phyloP scores from a whole-genome alignment of 1,140 invertebrate genomes.

The Laupala kohalensis region DNA sequence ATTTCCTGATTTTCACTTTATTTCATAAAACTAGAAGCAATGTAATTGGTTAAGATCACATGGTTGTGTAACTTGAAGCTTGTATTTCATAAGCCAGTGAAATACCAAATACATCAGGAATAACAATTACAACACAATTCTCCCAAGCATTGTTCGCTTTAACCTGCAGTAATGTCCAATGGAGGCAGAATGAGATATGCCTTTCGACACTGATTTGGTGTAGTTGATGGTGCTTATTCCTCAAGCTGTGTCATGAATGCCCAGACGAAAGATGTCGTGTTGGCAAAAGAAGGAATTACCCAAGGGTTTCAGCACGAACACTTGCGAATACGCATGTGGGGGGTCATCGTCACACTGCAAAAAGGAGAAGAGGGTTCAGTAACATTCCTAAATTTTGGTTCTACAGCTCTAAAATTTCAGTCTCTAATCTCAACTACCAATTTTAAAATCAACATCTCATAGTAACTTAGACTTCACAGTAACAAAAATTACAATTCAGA shows the following conservation, averaged over 20 bases:
- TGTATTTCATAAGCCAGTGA: no score
- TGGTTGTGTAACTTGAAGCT: not conserved
- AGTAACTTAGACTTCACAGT: no score
- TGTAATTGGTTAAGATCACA: not conserved
- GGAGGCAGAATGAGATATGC: not conserved
- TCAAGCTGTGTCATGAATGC: constrained; percentile 70
- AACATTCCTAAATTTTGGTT: no score
- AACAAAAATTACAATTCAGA: no score
- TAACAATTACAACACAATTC: not conserved
- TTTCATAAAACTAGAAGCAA: not conserved
- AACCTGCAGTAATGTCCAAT: not conserved
- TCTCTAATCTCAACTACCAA: no score
- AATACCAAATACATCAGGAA: not conserved
- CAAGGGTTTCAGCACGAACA: constrained; percentile 76
- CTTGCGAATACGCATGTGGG: constrained; percentile 78
- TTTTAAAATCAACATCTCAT: no score
- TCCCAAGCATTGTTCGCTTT: not conserved
- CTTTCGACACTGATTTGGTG: constrained; percentile 5
- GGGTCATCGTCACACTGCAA: constrained; percentile 81
- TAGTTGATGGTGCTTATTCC: constrained; percentile 9
- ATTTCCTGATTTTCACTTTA: not conserved
- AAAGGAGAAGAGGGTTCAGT: not conserved
- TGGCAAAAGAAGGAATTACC: constrained; percentile 75
- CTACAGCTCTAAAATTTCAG: no score
- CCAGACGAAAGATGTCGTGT: constrained; percentile 85